A percentile compares a stretch with the other conserved stretches of the same genome.
phyloP scores from a whole-genome alignment of 2,888 invertebrate species.

The Amphimallon solstitiale region DNA sequence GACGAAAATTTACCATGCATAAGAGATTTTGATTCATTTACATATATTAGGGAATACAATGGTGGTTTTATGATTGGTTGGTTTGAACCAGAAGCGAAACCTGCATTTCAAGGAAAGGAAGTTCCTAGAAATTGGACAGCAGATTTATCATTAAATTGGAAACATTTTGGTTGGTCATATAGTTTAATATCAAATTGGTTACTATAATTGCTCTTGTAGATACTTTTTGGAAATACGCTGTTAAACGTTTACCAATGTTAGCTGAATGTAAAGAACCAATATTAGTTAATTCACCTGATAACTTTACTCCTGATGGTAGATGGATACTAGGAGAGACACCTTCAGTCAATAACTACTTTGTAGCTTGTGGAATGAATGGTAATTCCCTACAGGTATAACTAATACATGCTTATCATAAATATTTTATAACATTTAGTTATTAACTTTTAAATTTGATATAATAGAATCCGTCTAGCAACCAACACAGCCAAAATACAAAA shows the following conservation, averaged over 20 bases:
- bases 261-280: conserved; percentile 65
- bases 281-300: conserved; percentile 74
- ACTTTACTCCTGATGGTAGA: conserved; percentile 76
- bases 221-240: conserved; percentile 66
- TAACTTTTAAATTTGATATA: too few species aligned
- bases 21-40: conserved; percentile 73
- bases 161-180: conserved; percentile 69
- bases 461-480: too few species aligned
- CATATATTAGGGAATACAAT: conserved; percentile 71
- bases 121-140: conserved; percentile 66
- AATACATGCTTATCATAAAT: neutral
- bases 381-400: conserved; percentile 68
- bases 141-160: conserved; percentile 68
- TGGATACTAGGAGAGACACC: conserved; percentile 76
- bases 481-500: too few species aligned
- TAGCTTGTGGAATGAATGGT: conserved; percentile 79
- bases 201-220: conserved; percentile 50
- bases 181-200: neutral
- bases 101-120: conserved; percentile 67
- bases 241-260: conserved; percentile 68
- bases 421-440: too few species aligned
- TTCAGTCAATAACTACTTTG: conserved; percentile 76
- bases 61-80: conserved; percentile 72
- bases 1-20: conserved; percentile 66
- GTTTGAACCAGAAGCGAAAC: conserved; percentile 73